Evolutionary conservation across 1,140 invertebrate genomes (phyloP).

Genomic region (Neotoxoptera formosana): DNA sequence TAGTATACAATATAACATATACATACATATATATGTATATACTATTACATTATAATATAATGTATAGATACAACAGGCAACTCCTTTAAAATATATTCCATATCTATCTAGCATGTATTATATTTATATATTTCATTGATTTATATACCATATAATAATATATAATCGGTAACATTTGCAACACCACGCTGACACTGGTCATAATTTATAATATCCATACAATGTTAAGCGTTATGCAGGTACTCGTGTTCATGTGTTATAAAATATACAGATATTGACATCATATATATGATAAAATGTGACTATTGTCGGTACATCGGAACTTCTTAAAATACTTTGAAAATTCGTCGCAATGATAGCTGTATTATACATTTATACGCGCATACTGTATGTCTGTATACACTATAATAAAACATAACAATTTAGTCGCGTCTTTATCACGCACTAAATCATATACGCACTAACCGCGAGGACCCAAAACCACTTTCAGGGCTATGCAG

Average conservation of each 20-base stretch:
- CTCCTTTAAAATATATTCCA: not conserved
- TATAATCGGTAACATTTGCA: not conserved
- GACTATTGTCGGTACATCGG: not conserved
- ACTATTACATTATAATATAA: no score
- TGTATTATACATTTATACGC: no score
- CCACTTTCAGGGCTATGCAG: not conserved
- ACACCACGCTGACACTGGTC: not conserved
- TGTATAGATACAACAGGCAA: not conserved
- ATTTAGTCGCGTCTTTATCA: not conserved
- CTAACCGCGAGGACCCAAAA: not conserved
- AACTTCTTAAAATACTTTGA: not conserved
- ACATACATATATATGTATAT: no score
- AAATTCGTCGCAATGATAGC: not conserved
- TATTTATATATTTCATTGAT: not conserved
- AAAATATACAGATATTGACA: not conserved
- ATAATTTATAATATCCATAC: not conserved
- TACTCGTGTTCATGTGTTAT: not conserved
- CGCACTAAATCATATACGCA: not conserved
- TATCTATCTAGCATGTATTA: not conserved
- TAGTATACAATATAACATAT: not conserved
- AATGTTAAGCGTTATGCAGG: not conserved
- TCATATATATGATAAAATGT: not conserved
- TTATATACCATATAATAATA: not conserved
- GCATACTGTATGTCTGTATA: no score
- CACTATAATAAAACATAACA: not conserved